Percentiles rank a stretch among this genome's conserved stretches.
Conservation (phyloP, 2,797 vertebrate genomes). For the Poeciliopsis gracilis region DNA sequence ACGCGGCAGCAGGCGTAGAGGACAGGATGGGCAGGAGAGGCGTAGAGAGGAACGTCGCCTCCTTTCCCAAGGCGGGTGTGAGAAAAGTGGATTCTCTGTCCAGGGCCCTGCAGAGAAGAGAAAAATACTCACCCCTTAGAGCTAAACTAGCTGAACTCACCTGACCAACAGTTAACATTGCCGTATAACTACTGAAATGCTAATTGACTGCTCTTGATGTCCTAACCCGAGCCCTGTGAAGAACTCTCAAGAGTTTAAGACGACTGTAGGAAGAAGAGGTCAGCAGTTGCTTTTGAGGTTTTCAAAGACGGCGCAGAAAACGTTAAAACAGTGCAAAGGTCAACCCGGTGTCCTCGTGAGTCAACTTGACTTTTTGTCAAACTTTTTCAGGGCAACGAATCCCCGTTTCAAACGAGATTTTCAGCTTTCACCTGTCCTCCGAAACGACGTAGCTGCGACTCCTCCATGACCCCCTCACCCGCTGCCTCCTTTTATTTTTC, state of each 20-base stretch:
- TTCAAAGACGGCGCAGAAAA: neutral
- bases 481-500: constrained; percentile 4
- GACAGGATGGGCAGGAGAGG: constrained; percentile 57
- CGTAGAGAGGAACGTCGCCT: constrained; percentile 51
- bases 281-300: neutral
- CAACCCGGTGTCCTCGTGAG: neutral
- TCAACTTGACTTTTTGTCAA: neutral
- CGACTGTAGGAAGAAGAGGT: neutral
- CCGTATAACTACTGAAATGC: neutral
- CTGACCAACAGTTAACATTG: neutral
- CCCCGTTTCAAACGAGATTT: neutral
- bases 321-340: neutral
- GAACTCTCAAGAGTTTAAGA: neutral
- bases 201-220: neutral
- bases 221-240: neutral
- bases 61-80: constrained; percentile 50
- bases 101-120: constrained; percentile 46
- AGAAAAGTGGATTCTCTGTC: constrained; percentile 60
- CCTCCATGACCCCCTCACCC: constrained; percentile 20
- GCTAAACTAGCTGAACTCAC: neutral
- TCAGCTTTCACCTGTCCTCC: constrained; percentile 35
- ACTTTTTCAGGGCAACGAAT: neutral
- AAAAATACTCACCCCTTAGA: neutral
- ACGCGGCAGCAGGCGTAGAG: constrained; percentile 51
- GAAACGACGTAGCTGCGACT: constrained; percentile 42